Conservation (phyloP, 2,888 invertebrate species). For the Parnassius orleans region DNA sequence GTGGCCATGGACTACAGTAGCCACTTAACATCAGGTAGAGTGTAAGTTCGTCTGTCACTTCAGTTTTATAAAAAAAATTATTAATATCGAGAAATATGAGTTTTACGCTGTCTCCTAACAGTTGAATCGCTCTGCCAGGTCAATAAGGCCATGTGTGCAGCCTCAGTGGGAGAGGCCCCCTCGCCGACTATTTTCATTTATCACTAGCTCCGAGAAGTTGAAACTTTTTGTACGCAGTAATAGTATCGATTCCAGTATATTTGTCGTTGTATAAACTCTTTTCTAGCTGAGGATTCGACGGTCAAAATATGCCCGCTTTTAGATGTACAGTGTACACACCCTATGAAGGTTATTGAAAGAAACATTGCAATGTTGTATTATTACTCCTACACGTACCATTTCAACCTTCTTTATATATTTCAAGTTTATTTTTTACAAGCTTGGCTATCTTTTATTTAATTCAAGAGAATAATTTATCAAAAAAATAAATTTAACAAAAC, state of each 20-base stretch:
- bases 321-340: not conserved
- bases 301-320: too few species aligned
- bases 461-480: too few species aligned
- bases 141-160: conserved; percentile 77
- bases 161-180: conserved; percentile 74
- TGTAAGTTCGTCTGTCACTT: too few species aligned
- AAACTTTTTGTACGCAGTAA: conserved; percentile 40
- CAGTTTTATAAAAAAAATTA: too few species aligned
- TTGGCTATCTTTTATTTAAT: too few species aligned
- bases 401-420: not conserved
- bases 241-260: conserved; percentile 30
- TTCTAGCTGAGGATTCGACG: too few species aligned
- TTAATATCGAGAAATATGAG: too few species aligned
- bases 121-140: conserved; percentile 46
- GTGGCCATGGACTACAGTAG: too few species aligned
- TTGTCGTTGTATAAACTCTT: too few species aligned
- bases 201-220: conserved; percentile 57
- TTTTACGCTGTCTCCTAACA: conserved; percentile 37
- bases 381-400: not conserved
- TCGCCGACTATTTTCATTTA: conserved; percentile 78
- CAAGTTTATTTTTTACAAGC: too few species aligned
- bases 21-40: too few species aligned
- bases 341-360: conserved; percentile 8
- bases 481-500: too few species aligned
- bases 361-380: not conserved